Conservation (phyloP, 1,140 invertebrate species). For the Eubasilissa regina region DNA sequence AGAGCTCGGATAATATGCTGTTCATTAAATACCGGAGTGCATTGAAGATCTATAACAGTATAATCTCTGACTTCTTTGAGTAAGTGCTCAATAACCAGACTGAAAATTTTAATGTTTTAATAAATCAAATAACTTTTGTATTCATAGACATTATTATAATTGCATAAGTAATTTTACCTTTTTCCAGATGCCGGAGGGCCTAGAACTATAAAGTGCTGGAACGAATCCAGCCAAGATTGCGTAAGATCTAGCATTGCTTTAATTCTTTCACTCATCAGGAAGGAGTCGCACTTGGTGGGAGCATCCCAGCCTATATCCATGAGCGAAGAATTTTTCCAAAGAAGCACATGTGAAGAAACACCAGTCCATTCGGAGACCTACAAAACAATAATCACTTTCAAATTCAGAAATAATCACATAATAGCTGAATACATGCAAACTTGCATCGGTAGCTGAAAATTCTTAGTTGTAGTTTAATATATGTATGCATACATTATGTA, state of each 20-base stretch:
- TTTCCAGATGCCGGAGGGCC: constrained; percentile 56
- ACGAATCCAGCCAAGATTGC: constrained; percentile 48
- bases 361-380: constrained; percentile 58
- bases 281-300: constrained; percentile 19
- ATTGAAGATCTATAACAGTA: constrained; percentile 66
- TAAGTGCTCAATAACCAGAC: constrained; percentile 66
- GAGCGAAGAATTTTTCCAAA: constrained; percentile 44
- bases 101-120: constrained; percentile 63
- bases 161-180: constrained; percentile 46
- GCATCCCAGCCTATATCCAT: constrained; percentile 38
- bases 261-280: constrained; percentile 52
- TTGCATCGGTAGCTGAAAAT: too few relatives aligned
- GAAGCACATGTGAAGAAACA: constrained; percentile 55
- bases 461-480: too few relatives aligned
- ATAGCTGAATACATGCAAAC: too few relatives aligned
- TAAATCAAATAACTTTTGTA: constrained; percentile 3
- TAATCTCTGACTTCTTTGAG: constrained; percentile 64
- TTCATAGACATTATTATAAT: not conserved
- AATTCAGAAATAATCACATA: constrained; percentile 6
- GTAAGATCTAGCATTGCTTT: constrained; percentile 22
- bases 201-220: constrained; percentile 57
- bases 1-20: constrained; percentile 67
- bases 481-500: too few relatives aligned
- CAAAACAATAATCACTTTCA: not conserved
- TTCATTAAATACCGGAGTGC: constrained; percentile 67